phyloP scores from a whole-genome alignment of 2,797 vertebrate genomes.

The Microchirus variegatus region DNA sequence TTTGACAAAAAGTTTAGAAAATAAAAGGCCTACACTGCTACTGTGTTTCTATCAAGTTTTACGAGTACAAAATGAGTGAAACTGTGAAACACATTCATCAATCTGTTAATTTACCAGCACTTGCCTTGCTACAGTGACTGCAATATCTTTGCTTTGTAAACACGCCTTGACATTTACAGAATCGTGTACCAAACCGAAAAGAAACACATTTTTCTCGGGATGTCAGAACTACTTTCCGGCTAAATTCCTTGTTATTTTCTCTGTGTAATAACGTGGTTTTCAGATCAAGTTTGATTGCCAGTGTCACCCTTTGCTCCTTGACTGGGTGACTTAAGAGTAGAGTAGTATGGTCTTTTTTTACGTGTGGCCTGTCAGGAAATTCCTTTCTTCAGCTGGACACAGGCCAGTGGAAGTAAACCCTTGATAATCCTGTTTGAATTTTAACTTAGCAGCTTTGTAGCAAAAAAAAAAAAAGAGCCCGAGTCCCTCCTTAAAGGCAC shows the following conservation, averaged over 20 bases:
- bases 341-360: constrained; percentile 19
- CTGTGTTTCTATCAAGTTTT: too few relatives aligned
- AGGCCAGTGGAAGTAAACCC: constrained; percentile 16
- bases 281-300: neutral
- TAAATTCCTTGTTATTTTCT: neutral
- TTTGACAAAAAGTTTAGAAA: too few relatives aligned
- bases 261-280: neutral
- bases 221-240: too few relatives aligned
- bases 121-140: too few relatives aligned
- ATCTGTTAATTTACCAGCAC: too few relatives aligned
- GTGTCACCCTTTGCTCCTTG: constrained; percentile 16
- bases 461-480: neutral
- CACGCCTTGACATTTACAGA: too few relatives aligned
- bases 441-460: neutral
- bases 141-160: too few relatives aligned
- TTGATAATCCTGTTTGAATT: neutral
- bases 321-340: neutral
- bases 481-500: neutral
- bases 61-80: too few relatives aligned
- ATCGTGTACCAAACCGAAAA: too few relatives aligned
- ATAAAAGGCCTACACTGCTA: too few relatives aligned
- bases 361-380: constrained; percentile 44
- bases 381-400: constrained; percentile 37
- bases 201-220: too few relatives aligned
- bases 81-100: too few relatives aligned